Base-by-base conservation (phyloP, 2,888 invertebrate species). In the Seira sanloemensis region DNA sequence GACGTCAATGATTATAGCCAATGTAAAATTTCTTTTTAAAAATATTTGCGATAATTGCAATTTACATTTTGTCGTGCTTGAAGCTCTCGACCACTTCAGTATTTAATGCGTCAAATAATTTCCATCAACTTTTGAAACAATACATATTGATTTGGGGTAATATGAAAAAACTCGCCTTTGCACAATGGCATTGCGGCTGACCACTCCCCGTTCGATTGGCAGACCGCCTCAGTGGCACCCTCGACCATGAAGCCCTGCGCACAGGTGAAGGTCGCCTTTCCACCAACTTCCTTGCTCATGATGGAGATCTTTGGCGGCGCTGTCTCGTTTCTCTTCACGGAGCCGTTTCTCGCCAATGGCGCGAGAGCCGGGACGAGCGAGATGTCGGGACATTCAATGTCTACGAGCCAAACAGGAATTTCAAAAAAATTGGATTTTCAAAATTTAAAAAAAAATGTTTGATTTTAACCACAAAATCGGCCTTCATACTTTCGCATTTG, bases 221-320 rank as follows among this genome's bases (percentile, higher is more conserved):
- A 89, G n/a, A 81, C 66, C 26, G 88, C 88, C 65, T 88, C 89
- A 9, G 84, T 9, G 0, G 95, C 93, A 0, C 96, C 96, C 26
- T 94, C 92, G 72, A 96, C 92, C 58, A 58, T 58, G 92, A 94
- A 96, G 21, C 96, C 96, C 69, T 95, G 93, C 0, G 95, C 93
- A 90, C 96, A 96, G 68, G 94, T 94, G 93, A 96, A 96, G 69
- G 95, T 94, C 0, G 96, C 96, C 24, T 95, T 93, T 0, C 96
- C 96, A 1, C 96, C 96, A 65, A 97, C 96, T 86, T 95, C 95
- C 4, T 96, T 93, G 2, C 95, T 95, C 77, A 95, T 93, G 26
- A 96, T 94, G 0, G 95, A 93, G 85, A 96, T 87, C 81, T 87
- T 89, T 4, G 89, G 88, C 2, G 88, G 88, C 46, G 88, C 88